Evolutionary conservation across 2,888 invertebrate species (phyloP).

Genomic region (Drosophila paracracens): DNA sequence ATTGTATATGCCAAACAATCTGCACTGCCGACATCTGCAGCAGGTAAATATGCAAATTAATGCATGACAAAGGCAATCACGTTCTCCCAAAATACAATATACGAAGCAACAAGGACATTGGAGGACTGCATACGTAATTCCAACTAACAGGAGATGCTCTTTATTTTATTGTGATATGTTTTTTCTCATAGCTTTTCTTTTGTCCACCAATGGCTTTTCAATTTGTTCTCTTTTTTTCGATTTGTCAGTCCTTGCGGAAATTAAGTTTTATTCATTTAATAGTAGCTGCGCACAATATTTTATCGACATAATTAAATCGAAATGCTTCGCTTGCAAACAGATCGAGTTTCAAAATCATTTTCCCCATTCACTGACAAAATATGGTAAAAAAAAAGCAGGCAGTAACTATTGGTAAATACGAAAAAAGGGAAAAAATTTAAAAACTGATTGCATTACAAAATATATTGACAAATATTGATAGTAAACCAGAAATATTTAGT

Average conservation of each 20-base stretch:
- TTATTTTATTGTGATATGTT: constrained; percentile 2
- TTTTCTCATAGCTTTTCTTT: constrained; percentile 30
- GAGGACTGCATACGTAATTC: constrained; percentile 54
- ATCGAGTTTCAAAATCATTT: not conserved
- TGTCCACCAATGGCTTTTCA: constrained; percentile 48
- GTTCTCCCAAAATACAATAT: constrained; percentile 37
- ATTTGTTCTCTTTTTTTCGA: constrained; percentile 35
- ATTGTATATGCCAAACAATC: constrained; percentile 36
- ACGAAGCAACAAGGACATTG: constrained; percentile 6
- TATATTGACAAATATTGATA: not conserved
- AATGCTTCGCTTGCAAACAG: not conserved
- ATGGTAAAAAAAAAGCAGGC: not conserved
- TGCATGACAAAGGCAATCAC: constrained; percentile 67
- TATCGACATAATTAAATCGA: constrained; percentile 3
- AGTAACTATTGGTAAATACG: not conserved
- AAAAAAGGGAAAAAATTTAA: no score
- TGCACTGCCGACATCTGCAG: constrained; percentile 24
- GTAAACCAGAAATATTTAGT: not conserved
- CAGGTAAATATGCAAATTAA: constrained; percentile 78
- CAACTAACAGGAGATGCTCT: not conserved
- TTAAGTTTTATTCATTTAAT: constrained; percentile 48
- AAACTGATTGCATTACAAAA: not conserved
- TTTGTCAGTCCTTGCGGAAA: constrained; percentile 57
- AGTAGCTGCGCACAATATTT: not conserved
- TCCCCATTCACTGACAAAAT: not conserved